Base-by-base conservation (phyloP, 2,888 invertebrate species). In the Marronus borbonicus region DNA sequence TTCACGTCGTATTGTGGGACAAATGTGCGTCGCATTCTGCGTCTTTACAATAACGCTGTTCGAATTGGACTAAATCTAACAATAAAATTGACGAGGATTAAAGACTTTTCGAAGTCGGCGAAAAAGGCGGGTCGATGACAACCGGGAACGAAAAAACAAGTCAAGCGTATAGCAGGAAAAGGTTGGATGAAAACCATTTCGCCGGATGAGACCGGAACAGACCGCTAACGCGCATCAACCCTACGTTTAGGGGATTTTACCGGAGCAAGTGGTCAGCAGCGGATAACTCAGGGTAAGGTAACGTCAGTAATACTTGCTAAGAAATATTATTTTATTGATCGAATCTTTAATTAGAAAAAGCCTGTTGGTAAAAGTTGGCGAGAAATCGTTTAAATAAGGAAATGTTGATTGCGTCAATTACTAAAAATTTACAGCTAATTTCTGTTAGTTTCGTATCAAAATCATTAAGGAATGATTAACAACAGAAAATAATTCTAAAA, bases 11-110 rank as follows among this genome's bases (percentile, higher is more conserved):
- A 8, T 8, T 24, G 60, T 17, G 8, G 20, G 20, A 60, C 24
- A 20, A 60, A 17, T 3, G 28, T 20, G 28, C 28, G 28, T 28
- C 60, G 20, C 28, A 8, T 60, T 60, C 8, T 28, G 24, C 66
- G 66, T 49, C 49, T 68, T 49, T 49, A 28, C 60, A 20, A 7
- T 28, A 28, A 20, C 28, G 24, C 0, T 20, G 60, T 60, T 28
- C 60, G 10, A 60, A 24, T 1, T 60, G 12, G 66, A 50, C 66
- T 24, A 68, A 68, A 68, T 68, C 66, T 20, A 49, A 68, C 66
- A 50, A 68, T 49, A 68, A 68, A 68, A 44, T 68, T 28, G 66
- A 49, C 66, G 49, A 44, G 66, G 20, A 50, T 68, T 68, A 49
- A 68, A 49, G 66, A 68, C 66, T 12, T 39, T 44, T 68, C 66